Conservation (phyloP, 2,888 invertebrate species). For the Cosmia pyralina region DNA sequence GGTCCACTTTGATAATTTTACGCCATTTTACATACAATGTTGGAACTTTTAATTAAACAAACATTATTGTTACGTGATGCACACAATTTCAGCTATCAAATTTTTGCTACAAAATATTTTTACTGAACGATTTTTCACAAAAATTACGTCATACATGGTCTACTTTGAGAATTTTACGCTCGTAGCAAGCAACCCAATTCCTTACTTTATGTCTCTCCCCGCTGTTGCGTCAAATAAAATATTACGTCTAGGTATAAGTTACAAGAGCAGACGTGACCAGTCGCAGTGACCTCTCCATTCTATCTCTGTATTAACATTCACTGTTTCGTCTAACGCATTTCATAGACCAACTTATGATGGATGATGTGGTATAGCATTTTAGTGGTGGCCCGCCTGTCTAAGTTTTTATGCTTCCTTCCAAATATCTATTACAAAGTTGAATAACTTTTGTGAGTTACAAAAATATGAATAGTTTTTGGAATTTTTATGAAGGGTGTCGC, state of each 20-base stretch:
- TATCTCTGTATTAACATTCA: conserved; percentile 32
- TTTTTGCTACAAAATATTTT: no score
- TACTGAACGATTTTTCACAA: conserved; percentile 42
- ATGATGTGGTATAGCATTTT: conserved; percentile 46
- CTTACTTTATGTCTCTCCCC: conserved; percentile 67
- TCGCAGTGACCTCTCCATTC: conserved; percentile 46
- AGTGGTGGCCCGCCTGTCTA: conserved; percentile 46
- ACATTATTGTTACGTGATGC: no score
- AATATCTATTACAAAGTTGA: conserved; percentile 60
- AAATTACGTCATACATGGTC: conserved; percentile 40
- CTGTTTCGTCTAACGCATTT: conserved; percentile 40
- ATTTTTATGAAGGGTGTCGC: conserved; percentile 38
- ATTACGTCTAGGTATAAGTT: conserved; percentile 71
- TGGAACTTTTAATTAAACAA: no score
- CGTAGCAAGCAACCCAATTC: conserved; percentile 62
- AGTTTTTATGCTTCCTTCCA: conserved; percentile 59
- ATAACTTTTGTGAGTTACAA: conserved; percentile 48
- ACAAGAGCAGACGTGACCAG: conserved; percentile 64
- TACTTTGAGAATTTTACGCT: conserved; percentile 47
- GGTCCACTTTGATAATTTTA: conserved; percentile 47
- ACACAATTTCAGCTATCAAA: no score
- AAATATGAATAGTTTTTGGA: conserved; percentile 51
- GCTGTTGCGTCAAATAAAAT: conserved; percentile 74
- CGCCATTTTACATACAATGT: no score
- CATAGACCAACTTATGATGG: conserved; percentile 49